Base-by-base conservation (phyloP, 2,888 invertebrate genomes). In the Meganola albula region DNA sequence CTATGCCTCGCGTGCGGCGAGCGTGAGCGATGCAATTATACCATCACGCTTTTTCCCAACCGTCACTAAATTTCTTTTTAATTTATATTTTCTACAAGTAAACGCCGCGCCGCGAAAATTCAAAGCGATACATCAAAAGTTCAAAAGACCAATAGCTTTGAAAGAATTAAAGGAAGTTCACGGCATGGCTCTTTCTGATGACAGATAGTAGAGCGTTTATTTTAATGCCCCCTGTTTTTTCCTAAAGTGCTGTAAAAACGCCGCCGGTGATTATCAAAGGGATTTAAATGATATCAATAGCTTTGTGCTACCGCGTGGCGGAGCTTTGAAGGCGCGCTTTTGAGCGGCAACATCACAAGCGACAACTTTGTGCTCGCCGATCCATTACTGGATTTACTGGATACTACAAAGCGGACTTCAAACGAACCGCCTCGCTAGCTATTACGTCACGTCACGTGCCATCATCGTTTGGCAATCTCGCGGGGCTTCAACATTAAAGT, bases 241-340 rank as follows among this genome's bases (percentile, higher is more conserved):
- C 26, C 33, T 63, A 67, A 56, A 61, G 68, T 70, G 73, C 65
- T 70, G 65, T 47, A 61, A 57, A 52, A 31, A 62, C 51, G 63
- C 53, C 51, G 63, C 53, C 78, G 78, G 76, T 59, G 43, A 48
- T 49, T 47, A 63, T 79, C 74, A 79, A 80, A 82, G 74, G 74
- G 74, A 76, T 77, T 75, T 73, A 72, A 77, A 74, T 74, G 72
- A 74, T 82, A 80, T 79, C 82, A 78, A 78, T 80, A 70, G 77
- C 73, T 74, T 74, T 74, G 65, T 73, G 79, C 80, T 78, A 78
- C 82, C 71, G 79, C 71, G 56, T 51, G 48, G 61, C 63, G n/a
- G n/a, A n/a, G 61, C 73, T 77, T 80, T 80, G 79, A 77, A 76
- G 77, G 80, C 63, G 42, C 56, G 48, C 59, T 64, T 58, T 59